Evolutionary conservation across 2,888 invertebrate species (phyloP).

Genomic region (Chydorus sphaericus): DNA sequence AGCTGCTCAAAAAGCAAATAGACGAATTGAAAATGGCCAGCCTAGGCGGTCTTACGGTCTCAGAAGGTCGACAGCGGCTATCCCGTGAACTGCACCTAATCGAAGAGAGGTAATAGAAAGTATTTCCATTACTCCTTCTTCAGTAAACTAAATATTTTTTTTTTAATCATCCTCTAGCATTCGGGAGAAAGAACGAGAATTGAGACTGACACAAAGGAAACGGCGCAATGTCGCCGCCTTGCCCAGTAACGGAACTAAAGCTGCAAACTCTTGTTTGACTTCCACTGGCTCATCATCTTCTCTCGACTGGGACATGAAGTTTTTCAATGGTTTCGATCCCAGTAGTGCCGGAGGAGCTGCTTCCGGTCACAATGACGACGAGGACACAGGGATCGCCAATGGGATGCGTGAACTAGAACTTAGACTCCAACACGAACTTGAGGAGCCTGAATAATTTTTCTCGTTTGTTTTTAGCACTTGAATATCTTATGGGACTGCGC

Average conservation of each 20-base stretch:
- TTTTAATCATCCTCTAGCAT: too few relatives aligned
- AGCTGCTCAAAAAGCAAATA: conserved; percentile 43
- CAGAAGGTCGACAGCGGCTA: conserved; percentile 39
- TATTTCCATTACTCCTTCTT: too few relatives aligned
- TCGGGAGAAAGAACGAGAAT: conserved; percentile 43
- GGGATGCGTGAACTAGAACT: conserved; percentile 48
- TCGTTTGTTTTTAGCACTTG: conserved; percentile 15
- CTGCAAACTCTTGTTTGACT: too few relatives aligned
- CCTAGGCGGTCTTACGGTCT: conserved; percentile 26
- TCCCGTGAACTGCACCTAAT: conserved; percentile 44
- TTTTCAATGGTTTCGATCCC: not conserved
- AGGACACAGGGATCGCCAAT: conserved; percentile 48
- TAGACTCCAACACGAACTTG: conserved; percentile 48
- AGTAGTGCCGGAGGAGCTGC: not conserved
- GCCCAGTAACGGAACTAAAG: not conserved
- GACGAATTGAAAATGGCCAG: conserved; percentile 36
- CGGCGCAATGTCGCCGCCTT: not conserved
- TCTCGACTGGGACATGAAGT: not conserved
- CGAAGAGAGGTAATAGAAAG: too few relatives aligned
- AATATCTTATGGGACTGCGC: not conserved
- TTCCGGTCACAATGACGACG: conserved; percentile 44
- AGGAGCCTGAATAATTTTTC: conserved; percentile 40
- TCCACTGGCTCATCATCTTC: too few relatives aligned
- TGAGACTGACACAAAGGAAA: conserved; percentile 22
- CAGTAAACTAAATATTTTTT: too few relatives aligned